These are phyloP conservation scores for Tonatia bakeri DNA, from an alignment of 2,113 vertebrate genomes.

Conservation along the genomic window DNA sequence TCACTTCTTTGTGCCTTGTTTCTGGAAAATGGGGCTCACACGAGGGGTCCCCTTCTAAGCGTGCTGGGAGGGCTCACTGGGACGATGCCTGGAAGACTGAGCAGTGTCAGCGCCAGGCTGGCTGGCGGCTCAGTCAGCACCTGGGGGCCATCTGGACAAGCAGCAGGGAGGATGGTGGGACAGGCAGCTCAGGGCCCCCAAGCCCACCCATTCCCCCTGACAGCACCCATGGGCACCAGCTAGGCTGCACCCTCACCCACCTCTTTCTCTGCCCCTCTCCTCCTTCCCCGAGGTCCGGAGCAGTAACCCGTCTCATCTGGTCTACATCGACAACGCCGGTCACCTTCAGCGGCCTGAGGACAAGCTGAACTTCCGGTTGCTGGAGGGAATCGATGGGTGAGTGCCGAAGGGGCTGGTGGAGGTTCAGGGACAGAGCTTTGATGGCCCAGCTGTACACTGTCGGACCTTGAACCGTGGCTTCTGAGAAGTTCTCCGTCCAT, in stretches of 20 bases:
- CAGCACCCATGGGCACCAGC: not conserved
- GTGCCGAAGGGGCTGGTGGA: not conserved
- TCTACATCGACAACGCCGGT: constrained; percentile 94
- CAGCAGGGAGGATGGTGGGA: not conserved
- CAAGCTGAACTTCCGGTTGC: constrained; percentile 92
- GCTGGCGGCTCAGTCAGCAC: not conserved
- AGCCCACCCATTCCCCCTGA: not conserved
- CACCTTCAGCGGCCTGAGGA: constrained; percentile 83
- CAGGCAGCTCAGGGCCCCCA: not conserved
- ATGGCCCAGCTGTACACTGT: rapidly evolving
- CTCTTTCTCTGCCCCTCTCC: not conserved
- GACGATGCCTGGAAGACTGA: not conserved
- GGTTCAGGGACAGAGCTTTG: not conserved
- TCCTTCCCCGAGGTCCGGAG: constrained; percentile 84
- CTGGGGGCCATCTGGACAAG: not conserved
- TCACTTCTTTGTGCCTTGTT: not conserved
- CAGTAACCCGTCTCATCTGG: constrained; percentile 84
- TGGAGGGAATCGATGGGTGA: constrained; percentile 91
- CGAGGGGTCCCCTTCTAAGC: not conserved
- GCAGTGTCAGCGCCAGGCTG: rapidly evolving
- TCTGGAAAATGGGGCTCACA: not conserved
- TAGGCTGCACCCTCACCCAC: not conserved
- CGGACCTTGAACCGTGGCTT: not conserved
- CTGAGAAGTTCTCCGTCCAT: not conserved
- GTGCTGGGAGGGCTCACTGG: not conserved